Conservation (phyloP, 2,113 vertebrate species). For the Silurus glanis region DNA sequence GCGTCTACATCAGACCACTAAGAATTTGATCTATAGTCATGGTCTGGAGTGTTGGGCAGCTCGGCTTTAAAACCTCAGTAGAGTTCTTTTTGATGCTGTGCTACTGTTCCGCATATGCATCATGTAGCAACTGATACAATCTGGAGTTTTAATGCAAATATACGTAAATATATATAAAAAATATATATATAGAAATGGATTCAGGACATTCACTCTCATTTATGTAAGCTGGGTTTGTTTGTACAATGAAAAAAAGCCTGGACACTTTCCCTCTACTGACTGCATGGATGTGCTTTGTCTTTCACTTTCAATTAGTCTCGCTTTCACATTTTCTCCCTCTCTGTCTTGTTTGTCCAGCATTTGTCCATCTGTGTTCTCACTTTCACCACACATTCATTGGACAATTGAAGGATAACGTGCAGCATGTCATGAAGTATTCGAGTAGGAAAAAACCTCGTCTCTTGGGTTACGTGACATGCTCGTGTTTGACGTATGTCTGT, state of each 20-base stretch:
- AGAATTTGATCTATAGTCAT: neutral
- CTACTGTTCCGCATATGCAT: conserved; percentile 10
- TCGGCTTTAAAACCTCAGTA: neutral
- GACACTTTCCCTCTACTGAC: neutral
- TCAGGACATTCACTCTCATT: neutral
- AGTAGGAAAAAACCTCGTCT: neutral
- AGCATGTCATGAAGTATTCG: neutral
- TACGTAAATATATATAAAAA: neutral
- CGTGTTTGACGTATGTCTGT: neutral
- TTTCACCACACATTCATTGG: neutral
- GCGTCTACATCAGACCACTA: neutral
- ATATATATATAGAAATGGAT: neutral
- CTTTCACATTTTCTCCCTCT: neutral
- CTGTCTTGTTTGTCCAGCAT: neutral
- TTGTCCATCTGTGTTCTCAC: neutral
- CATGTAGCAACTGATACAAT: neutral
- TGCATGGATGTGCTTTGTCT: conserved; percentile 18
- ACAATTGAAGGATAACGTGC: neutral
- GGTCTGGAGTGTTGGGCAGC: neutral
- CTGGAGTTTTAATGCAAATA: neutral
- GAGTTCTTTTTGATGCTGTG: neutral
- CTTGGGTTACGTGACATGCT: neutral
- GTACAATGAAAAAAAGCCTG: neutral
- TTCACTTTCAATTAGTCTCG: conserved; percentile 2
- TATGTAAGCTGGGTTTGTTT: conserved; percentile 5